These are phyloP conservation scores for Pentamera pediparva DNA, from an alignment of 53 echinoderm and acorn worm species.

Conservation along the genomic window DNA sequence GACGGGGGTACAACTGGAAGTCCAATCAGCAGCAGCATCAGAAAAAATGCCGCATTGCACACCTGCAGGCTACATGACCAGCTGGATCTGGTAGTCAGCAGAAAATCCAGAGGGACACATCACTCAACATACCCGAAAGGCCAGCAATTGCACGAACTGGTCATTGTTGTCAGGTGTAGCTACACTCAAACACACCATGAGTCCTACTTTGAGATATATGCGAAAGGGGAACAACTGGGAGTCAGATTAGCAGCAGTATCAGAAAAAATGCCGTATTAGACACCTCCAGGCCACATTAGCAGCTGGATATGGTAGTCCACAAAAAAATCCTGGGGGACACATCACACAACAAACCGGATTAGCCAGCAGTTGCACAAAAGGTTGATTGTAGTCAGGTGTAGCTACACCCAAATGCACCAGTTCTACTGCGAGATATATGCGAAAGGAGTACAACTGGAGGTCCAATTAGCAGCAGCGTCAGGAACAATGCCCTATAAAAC, in stretches of 20 bases:
- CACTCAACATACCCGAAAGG: too few species aligned
- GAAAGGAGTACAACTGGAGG: not conserved
- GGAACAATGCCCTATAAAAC: slow-evolving; percentile 1
- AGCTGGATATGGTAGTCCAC: too few species aligned
- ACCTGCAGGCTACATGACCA: too few species aligned
- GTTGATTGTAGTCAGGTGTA: not conserved
- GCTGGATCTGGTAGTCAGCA: too few species aligned
- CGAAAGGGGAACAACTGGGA: not conserved
- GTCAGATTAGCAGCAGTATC: not conserved
- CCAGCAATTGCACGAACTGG: too few species aligned
- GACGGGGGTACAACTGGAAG: not conserved
- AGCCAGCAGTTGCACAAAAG: too few species aligned
- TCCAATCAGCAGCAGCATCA: not conserved
- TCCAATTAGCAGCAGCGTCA: not conserved
- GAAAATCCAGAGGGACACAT: too few species aligned
- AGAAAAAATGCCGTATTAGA: slow-evolving; percentile 15
- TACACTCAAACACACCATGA: not conserved
- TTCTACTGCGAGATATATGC: not conserved
- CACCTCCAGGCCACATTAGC: too few species aligned
- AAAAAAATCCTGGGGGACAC: too few species aligned
- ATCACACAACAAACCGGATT: too few species aligned
- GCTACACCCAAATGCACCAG: not conserved
- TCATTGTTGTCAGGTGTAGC: not conserved
- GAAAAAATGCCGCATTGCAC: slow-evolving; percentile 13
- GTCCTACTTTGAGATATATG: not conserved